Evolutionary conservation across 2,797 vertebrate species (phyloP), one percentile per base, ranked within the genome.

Genomic region (Atherinosoma microstoma): DNA sequence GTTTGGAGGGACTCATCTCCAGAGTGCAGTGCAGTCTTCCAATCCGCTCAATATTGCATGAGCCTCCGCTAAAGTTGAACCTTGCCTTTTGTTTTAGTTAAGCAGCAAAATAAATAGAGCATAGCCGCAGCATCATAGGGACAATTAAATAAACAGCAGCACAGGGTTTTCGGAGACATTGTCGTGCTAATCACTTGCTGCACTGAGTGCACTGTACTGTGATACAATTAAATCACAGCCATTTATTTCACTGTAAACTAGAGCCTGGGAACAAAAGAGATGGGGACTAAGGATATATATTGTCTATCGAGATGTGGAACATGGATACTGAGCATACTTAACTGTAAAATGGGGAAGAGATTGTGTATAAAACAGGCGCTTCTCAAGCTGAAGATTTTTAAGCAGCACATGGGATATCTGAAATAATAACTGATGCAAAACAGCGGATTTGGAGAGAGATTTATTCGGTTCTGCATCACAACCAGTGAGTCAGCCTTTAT

Each of bases 71-170:
- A 86, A 87, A 91, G 88, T 89, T 92, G 90, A 94, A 93, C 92
- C 84, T 83, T 84, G 88, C 84, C 90, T 94, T 93, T 93, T 91
- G 89, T 92, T 92, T 92, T 92, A 90, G 89, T 87, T 92, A 90
- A 91, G 89, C 88, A 87, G 90, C 86, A 86, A 79, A 91, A 91
- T 93, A 94, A 95, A 94, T 93, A 94, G 90, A 93, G 90, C 90
- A 84, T 80, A 81, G 88, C 84, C 63, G 12, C 78, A 15, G 90
- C 92, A 94, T 94, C 92, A 92, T 67, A 90, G 90, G 92, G 91
- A 93, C 91, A 93, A 93, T 93, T 93, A 94, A 90, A 93, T 89
- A 89, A 93, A 92, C 89, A 92, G 89, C 85, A 90, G 87, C 79
- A 15, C 79, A n/a, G 89, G 89, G 84, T 85, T 87, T 87, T 84